Base-by-base conservation (phyloP, 2,797 vertebrate genomes). In the Thaleichthys pacificus region DNA sequence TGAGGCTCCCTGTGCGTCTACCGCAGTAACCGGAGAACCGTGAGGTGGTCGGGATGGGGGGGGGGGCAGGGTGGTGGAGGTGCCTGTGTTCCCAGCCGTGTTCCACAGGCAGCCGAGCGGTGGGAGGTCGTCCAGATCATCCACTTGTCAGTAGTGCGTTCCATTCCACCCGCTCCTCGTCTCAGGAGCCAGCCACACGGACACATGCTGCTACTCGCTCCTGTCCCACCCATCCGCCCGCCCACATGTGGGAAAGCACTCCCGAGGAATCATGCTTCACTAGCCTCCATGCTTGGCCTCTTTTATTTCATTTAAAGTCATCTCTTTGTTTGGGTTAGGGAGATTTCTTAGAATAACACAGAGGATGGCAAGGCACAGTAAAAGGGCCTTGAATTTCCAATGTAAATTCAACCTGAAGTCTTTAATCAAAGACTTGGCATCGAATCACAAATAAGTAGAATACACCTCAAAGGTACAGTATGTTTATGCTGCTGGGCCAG, bases 221-320 rank as follows among this genome's bases (percentile, higher is more conserved):
- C 77, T 61, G 79, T 84, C 74, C 82, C 78, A 79, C 79, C 76
- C 82, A 87, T 88, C 76, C 68, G 69, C 82, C 85, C 78, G 69
- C 89, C 88, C 84, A 77, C 89, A 89, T 86, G 81, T 88, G 88
- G 89, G 84, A 88, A 89, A 83, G 80, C 77, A 80, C 86, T 88
- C 80, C 89, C 74, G 87, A 88, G 89, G 88, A 91, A 91, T 86
- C 80, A 82, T 0, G 80, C 85, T 86, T 76, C 71, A 80, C 73
- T 78, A 49, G 65, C 82, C 84, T 79, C 73, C 71, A 1, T 80
- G 70, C 80, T 82, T 76, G 54, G 70, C 67, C 77, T 80, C 86
- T 84, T 85, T 86, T 79, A 86, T 82, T 90, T 84, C 77, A 85
- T 86, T 89, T 84, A 77, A 85, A 75, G 60, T 82, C 71, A 73